Evolutionary conservation across 2,113 vertebrate genomes (phyloP), one percentile per base, ranked within the genome.

Genomic region (Pungitius pungitius): DNA sequence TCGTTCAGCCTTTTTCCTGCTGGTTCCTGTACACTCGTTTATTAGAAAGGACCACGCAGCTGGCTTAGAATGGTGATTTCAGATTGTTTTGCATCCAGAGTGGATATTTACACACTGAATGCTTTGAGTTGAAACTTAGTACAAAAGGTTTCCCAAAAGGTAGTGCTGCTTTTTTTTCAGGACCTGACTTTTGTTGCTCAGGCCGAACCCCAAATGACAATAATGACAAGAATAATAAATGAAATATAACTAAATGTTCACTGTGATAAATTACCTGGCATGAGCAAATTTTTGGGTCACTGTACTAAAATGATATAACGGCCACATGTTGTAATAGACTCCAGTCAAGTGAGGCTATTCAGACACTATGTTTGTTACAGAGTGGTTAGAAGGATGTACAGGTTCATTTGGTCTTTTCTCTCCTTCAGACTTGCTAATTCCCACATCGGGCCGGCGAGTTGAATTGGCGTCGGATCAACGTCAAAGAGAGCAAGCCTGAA

Each of bases 1-100:
- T 69, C 72, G 2, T 85, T 75, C 54, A 60, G 39, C 63, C 67
- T 43, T 81, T 75, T 78, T 85, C 66, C 60, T 63, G 8, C 51
- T 35, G 57, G 30, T 58, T 67, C 51, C 71, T 58, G 52, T 42
- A 20, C 65, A 40, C 78, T 72, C 58, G 37, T 84, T 80, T 77
- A 77, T 80, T 69, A 42, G 61, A 67, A 81, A 84, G 61, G 66
- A 70, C 49, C 45, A 27, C 26, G 33, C 65, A 75, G 75, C 65
- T 55, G 70, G 1, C 75, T 70, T 35, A 63, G 33, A 80, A 81
- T 30, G 55, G 30, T 77, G 42, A 49, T 61, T 61, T n/a, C 49
- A 57, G 1, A 70, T 35, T 63, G 51, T 55, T 72, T 56, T 14
- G 47, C 52, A 55, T 71, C 67, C 61, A 18, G 8, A 30, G 45